Percentiles rank a stretch among this genome's conserved stretches.
phyloP scores from a whole-genome alignment of 2,797 vertebrate genomes.

The Oophaga sylvatica region DNA sequence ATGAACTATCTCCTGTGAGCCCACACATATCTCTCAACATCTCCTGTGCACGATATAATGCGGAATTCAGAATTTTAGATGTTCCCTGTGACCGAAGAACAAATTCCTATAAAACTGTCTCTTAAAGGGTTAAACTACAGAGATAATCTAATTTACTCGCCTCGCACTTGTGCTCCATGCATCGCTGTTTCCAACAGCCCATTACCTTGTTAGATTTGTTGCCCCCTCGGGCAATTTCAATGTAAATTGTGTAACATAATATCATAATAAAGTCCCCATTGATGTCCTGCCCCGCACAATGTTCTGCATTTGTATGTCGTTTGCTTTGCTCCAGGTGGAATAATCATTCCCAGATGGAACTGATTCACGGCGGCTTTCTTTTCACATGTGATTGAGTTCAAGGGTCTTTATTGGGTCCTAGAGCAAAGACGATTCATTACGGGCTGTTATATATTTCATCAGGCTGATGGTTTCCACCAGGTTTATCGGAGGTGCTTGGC shows the following conservation, averaged over 20 bases:
- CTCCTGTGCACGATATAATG: neutral
- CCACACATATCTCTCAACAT: neutral
- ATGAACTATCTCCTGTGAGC: no score
- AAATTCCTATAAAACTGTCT: neutral
- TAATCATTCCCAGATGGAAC: constrained; percentile 43
- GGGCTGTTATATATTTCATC: constrained; percentile 19
- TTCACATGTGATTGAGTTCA: constrained; percentile 30
- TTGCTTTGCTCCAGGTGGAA: constrained; percentile 42
- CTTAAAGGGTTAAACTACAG: neutral
- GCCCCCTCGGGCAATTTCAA: constrained; percentile 29
- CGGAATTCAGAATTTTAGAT: neutral
- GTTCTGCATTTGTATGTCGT: constrained; percentile 30
- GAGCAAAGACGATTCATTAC: constrained; percentile 33
- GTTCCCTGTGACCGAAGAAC: neutral
- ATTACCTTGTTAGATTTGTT: constrained; percentile 37
- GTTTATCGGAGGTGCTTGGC: neutral
- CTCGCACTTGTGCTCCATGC: neutral
- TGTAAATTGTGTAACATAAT: constrained; percentile 55
- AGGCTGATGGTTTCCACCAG: constrained; percentile 10
- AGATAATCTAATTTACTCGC: constrained; percentile 22
- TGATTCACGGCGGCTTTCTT: neutral
- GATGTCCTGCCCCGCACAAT: constrained; percentile 1
- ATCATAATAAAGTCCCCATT: constrained; percentile 34
- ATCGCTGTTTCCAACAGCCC: constrained; percentile 18
- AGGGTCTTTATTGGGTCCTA: constrained; percentile 30